Evolutionary conservation across 1,140 invertebrate species (phyloP), one percentile per base, ranked within the genome.

Genomic region (Potamilus streckersoni): DNA sequence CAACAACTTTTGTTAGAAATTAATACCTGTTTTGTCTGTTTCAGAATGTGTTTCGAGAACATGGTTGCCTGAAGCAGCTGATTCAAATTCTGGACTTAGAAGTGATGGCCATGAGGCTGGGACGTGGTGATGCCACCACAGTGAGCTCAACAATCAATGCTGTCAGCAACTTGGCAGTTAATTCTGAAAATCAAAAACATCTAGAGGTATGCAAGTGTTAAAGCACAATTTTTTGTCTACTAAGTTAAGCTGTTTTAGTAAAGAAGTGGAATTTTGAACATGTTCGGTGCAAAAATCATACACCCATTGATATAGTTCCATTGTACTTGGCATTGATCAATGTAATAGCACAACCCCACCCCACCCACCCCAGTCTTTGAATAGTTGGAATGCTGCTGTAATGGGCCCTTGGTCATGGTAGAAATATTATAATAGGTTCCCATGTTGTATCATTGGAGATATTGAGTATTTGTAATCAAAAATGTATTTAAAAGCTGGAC

Each of bases 21-120:
- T 38, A 2, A 38, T 38, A 38, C 8, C 2, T 8, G 8, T 38
- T 23, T 81, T 81, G 78, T 60, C 58, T 68, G 55, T 88, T 86
- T 66, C 86, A 93, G 91, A 90, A 92, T 83, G 89, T 89, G 69
- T 84, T 93, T 31, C 84, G 92, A 73, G 92, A 92, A 86, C 90
- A 90, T 75, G 92, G 92, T 58, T 91, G 91, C 79, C 84, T 92
- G 17, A 78, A 84, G 67, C 86, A 91, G 75, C 83, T 93, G 23
- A 89, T 88, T 59, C 87, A 89, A 69, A 84, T 93, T 31, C 83
- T 92, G 11, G 69, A 83, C 58, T 71, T 78, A 60, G 76, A 82
- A 58, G 73, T 72, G 14, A 80, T 83, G 83, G 78, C 82, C 17
- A 63, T 79, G 65, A 75, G 76, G 65, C 73, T 80, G 55, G 72